A percentile compares a stretch with the other conserved stretches of the same genome.
Evolutionary conservation across 2,113 vertebrate species (phyloP).

Genomic region (Tringa solitaria): DNA sequence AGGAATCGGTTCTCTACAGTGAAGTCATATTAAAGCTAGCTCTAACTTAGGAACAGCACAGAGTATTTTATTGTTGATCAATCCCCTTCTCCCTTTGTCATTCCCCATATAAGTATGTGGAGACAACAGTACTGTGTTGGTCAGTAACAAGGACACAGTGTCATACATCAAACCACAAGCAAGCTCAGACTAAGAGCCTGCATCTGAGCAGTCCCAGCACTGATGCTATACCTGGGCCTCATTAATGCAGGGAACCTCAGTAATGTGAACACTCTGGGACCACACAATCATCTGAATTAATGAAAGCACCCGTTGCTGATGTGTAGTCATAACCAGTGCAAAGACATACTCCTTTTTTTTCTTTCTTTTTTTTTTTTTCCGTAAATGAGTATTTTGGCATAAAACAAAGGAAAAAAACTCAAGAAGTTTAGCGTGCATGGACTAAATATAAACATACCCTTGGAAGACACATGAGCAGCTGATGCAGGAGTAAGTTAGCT

Average conservation of each 20-base stretch:
- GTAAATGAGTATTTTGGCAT: neutral
- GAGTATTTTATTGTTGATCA: neutral
- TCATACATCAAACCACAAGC: neutral
- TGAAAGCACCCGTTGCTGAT: neutral
- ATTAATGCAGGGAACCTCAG: neutral
- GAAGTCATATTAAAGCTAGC: neutral
- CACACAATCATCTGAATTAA: neutral
- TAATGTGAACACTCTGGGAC: neutral
- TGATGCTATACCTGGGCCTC: neutral
- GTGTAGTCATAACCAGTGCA: neutral
- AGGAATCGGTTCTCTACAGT: neutral
- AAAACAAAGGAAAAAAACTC: neutral
- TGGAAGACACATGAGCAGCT: neutral
- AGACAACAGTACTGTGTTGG: rapidly evolving
- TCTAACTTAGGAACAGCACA: neutral
- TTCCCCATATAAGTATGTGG: neutral
- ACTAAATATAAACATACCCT: neutral
- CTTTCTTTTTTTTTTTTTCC: neutral
- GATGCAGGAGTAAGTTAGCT: neutral
- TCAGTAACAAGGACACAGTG: neutral
- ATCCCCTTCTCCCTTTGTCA: neutral
- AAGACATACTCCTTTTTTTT: neutral
- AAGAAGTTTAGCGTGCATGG: rapidly evolving
- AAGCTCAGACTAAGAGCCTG: neutral
- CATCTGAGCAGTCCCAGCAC: neutral